A percentile compares a stretch with the other conserved stretches of the same genome.
phyloP scores from a whole-genome alignment of 2,113 vertebrate genomes.

The Struthio camelus region DNA sequence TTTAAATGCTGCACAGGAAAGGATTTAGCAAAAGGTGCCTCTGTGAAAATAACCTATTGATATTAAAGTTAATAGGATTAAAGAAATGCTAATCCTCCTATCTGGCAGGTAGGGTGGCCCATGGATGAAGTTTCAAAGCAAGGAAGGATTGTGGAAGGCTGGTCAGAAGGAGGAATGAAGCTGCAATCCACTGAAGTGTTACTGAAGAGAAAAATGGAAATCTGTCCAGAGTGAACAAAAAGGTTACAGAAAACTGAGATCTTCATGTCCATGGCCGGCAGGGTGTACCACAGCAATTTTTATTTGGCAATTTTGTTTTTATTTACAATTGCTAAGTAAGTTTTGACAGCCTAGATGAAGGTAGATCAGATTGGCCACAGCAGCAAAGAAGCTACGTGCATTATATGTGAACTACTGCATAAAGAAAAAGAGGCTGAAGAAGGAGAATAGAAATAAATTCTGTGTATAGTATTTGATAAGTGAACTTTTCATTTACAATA shows the following conservation, averaged over 20 bases:
- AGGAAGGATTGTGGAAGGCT: neutral
- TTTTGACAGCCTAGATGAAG: neutral
- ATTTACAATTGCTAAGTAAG: neutral
- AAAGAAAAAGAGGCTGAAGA: neutral
- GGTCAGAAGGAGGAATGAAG: neutral
- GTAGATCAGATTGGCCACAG: neutral
- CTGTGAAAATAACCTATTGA: constrained; percentile 42
- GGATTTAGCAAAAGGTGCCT: constrained; percentile 2
- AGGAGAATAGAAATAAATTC: neutral
- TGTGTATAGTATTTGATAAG: neutral
- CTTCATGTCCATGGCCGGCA: neutral
- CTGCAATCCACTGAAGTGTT: neutral
- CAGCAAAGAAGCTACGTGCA: neutral
- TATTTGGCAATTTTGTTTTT: neutral
- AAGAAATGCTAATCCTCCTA: constrained; percentile 44
- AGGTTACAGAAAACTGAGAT: neutral
- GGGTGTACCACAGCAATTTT: neutral
- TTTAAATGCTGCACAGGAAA: neutral
- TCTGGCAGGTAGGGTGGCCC: neutral
- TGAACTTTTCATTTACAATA: neutral
- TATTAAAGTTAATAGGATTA: constrained; percentile 56
- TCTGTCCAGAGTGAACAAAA: neutral
- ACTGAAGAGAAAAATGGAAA: neutral
- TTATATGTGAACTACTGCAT: neutral
- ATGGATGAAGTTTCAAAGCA: constrained; percentile 11